Evolutionary conservation across 2,113 vertebrate genomes (phyloP).

Genomic region (Thinocorus orbignyianus): DNA sequence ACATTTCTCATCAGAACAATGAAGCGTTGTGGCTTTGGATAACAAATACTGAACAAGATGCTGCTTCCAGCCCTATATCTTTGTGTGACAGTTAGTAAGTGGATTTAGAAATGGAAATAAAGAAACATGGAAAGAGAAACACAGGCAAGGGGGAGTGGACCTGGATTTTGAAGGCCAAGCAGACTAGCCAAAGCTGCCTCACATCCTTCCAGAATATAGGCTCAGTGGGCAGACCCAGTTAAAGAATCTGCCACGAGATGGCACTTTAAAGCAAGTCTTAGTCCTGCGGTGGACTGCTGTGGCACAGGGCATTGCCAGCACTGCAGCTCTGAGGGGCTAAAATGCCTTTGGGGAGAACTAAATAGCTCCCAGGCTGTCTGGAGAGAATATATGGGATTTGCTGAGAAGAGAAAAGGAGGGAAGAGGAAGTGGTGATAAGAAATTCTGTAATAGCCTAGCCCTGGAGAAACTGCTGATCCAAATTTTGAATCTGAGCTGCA

Average conservation of each 20-base stretch:
- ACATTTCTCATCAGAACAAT: neutral
- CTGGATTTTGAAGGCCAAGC: neutral
- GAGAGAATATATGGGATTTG: neutral
- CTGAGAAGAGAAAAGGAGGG: neutral
- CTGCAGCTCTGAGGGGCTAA: neutral
- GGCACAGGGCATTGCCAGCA: neutral
- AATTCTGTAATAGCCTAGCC: neutral
- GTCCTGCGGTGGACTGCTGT: neutral
- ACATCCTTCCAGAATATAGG: neutral
- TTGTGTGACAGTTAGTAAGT: neutral
- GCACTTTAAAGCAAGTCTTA: constrained; percentile 34
- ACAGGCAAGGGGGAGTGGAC: neutral
- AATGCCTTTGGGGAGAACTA: neutral
- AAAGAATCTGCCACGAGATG: constrained; percentile 24
- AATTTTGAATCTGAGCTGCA: neutral
- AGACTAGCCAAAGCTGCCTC: neutral
- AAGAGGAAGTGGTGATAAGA: neutral
- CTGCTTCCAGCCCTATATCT: neutral
- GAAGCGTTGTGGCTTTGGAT: neutral
- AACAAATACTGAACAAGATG: neutral
- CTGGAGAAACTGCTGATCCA: neutral
- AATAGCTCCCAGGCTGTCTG: neutral
- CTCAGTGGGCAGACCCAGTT: neutral
- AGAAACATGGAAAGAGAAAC: neutral
- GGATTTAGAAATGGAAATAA: neutral